phyloP scores from a whole-genome alignment of 2,797 vertebrate genomes.

The Notoglanidium macrostoma region DNA sequence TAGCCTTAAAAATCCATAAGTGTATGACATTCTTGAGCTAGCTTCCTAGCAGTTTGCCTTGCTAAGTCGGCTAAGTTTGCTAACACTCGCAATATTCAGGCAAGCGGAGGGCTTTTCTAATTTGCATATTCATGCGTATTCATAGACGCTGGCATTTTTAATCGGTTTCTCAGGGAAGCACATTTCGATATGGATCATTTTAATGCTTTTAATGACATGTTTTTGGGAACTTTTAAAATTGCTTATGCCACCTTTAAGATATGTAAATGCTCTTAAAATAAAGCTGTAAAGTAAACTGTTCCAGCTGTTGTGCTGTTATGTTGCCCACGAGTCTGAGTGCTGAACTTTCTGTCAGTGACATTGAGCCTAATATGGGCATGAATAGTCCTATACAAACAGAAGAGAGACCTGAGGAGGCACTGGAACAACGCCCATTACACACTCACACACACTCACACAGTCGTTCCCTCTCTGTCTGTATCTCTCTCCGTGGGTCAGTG shows the following conservation, averaged over 20 bases:
- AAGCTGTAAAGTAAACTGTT: constrained; percentile 20
- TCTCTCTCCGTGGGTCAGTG: neutral
- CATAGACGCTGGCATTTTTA: neutral
- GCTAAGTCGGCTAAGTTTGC: neutral
- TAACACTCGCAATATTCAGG: neutral
- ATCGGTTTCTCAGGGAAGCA: too few species aligned
- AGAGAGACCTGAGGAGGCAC: constrained; percentile 56
- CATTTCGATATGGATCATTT: neutral
- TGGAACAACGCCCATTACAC: constrained; percentile 62
- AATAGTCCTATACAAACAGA: constrained; percentile 71
- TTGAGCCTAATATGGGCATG: constrained; percentile 76
- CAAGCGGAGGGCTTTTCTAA: neutral
- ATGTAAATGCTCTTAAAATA: constrained; percentile 13
- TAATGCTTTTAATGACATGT: neutral
- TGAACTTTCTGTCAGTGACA: constrained; percentile 65
- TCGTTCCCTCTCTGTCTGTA: neutral
- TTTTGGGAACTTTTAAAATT: constrained; percentile 4
- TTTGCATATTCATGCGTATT: neutral
- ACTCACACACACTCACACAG: neutral
- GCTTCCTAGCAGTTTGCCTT: neutral
- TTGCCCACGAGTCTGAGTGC: neutral
- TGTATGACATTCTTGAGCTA: neutral
- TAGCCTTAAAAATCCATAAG: neutral
- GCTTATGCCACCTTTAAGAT: constrained; percentile 55
- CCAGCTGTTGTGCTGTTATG: constrained; percentile 21